A percentile compares a stretch with the other conserved stretches of the same genome.
Conservation (phyloP, 2,113 vertebrate genomes). For the Balaeniceps rex region DNA sequence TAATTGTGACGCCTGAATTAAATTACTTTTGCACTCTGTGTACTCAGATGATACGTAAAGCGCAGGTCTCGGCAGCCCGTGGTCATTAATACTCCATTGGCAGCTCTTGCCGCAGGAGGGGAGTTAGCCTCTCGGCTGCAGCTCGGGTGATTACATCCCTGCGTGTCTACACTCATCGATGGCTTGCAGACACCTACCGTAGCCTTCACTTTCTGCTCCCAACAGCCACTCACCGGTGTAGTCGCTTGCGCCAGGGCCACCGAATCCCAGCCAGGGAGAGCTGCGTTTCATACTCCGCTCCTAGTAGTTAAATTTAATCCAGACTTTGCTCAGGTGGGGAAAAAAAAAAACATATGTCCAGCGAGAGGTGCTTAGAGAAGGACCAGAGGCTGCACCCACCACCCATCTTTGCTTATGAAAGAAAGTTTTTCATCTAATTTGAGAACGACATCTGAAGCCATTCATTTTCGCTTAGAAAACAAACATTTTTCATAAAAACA, state of each 20-base stretch:
- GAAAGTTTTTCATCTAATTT: neutral
- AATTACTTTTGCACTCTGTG: neutral
- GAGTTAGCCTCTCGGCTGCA: neutral
- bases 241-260: neutral
- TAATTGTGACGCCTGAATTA: slow-evolving; percentile 27
- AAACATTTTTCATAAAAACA: neutral
- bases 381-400: neutral
- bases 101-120: neutral
- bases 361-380: neutral
- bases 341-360: fast-evolving
- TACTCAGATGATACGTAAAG: neutral
- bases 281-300: fast-evolving
- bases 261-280: neutral
- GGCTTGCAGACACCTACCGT: fast-evolving
- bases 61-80: neutral
- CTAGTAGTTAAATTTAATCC: fast-evolving
- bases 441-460: neutral
- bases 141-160: neutral
- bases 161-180: neutral
- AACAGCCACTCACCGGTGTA: fast-evolving
- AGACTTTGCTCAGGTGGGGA: no score
- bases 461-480: neutral
- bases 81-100: neutral
- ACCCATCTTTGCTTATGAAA: neutral
- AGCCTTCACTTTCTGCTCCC: neutral